Evolutionary conservation across 2,888 invertebrate species (phyloP).

Genomic region (Pollenia angustigena): DNA sequence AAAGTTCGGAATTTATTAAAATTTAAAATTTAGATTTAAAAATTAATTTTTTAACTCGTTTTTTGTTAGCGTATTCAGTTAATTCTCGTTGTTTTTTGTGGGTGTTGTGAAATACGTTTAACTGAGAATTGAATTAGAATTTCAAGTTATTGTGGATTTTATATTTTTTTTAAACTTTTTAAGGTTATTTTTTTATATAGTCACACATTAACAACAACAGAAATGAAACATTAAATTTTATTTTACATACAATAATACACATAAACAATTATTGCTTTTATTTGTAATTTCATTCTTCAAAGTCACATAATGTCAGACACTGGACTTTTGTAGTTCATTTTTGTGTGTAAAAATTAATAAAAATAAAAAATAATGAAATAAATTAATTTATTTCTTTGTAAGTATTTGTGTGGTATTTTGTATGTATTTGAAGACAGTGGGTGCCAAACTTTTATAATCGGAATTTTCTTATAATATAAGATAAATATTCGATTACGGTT

Average conservation of each 20-base stretch:
- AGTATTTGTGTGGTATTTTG: neutral
- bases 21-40: slow-evolving; percentile 16
- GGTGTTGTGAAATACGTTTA: slow-evolving; percentile 70
- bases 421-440: slow-evolving; percentile 18
- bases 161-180: slow-evolving; percentile 74
- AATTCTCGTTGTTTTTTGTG: slow-evolving; percentile 46
- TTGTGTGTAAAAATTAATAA: slow-evolving; percentile 37
- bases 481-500: too few species aligned
- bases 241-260: slow-evolving; percentile 10
- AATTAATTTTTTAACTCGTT: slow-evolving; percentile 6
- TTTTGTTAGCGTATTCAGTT: slow-evolving; percentile 19
- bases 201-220: slow-evolving; percentile 32
- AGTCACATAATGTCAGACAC: slow-evolving; percentile 42
- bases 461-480: too few species aligned
- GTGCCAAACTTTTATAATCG: neutral
- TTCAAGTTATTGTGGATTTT: slow-evolving; percentile 75
- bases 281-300: slow-evolving; percentile 42
- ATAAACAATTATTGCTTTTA: slow-evolving; percentile 22
- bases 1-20: slow-evolving; percentile 6
- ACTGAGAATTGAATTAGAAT: slow-evolving; percentile 77
- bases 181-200: slow-evolving; percentile 53
- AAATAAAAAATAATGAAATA: slow-evolving; percentile 25
- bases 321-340: slow-evolving; percentile 38
- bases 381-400: neutral
- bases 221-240: slow-evolving; percentile 18